Evolutionary conservation across 2,113 vertebrate species (phyloP).

Genomic region (Sorex araneus): DNA sequence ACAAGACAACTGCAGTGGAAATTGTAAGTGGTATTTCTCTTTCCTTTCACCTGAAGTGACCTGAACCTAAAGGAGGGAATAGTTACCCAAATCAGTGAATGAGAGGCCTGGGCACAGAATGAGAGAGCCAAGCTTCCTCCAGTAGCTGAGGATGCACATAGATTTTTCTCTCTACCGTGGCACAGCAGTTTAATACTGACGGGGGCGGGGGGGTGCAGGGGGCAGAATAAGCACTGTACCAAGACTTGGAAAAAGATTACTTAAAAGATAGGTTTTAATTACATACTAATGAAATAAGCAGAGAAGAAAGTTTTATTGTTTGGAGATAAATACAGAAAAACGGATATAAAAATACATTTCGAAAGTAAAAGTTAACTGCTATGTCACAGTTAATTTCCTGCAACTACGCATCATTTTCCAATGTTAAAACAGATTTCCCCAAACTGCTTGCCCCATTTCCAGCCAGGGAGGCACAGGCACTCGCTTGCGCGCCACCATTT

Average conservation of each 20-base stretch:
- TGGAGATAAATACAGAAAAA: conserved; percentile 10
- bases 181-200: background rate
- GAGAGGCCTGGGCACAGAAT: background rate
- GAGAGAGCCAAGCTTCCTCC: background rate
- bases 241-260: background rate
- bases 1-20: background rate
- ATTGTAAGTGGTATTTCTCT: conserved; percentile 36
- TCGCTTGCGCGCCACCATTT: conserved; percentile 30
- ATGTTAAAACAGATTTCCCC: conserved; percentile 51
- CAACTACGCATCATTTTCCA: conserved; percentile 51
- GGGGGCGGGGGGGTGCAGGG: background rate
- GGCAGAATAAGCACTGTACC: background rate
- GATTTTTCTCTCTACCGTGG: background rate
- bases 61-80: background rate
- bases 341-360: background rate
- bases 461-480: background rate
- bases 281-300: background rate
- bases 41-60: conserved; percentile 51
- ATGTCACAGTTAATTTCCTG: conserved; percentile 19
- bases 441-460: conserved; percentile 7
- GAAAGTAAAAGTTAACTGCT: conserved; percentile 32
- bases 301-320: conserved; percentile 47
- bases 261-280: conserved; percentile 34
- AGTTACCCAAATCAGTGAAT: background rate
- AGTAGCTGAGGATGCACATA: background rate